Evolutionary conservation across 2,888 invertebrate genomes (phyloP).

Genomic region (Abscondita cerata): DNA sequence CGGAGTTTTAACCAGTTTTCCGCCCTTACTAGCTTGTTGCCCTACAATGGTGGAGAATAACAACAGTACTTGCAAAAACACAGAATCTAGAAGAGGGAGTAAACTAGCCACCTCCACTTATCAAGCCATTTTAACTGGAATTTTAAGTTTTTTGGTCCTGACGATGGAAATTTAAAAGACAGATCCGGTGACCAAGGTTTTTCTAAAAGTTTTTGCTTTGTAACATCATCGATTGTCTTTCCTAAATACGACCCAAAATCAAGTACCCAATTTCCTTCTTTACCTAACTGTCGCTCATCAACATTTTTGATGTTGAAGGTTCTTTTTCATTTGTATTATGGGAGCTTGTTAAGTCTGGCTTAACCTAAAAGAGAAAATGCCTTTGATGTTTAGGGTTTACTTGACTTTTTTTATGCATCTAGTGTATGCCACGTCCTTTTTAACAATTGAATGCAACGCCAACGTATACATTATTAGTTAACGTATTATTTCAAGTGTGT

Average conservation of each 20-base stretch:
- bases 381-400: not conserved
- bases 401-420: not conserved
- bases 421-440: not conserved
- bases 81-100: slow-evolving; percentile 12
- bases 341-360: not conserved
- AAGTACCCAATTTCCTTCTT: not conserved
- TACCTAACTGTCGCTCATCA: no score
- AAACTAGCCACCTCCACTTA: slow-evolving; percentile 7
- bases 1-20: not conserved
- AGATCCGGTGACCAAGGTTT: slow-evolving; percentile 1
- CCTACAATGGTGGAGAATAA: slow-evolving; percentile 1
- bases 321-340: not conserved
- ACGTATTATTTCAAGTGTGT: no score
- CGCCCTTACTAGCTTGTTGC: slow-evolving; percentile 3
- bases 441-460: not conserved
- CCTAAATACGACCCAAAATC: not conserved
- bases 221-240: slow-evolving; percentile 7
- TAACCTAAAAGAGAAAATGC: slow-evolving; percentile 1
- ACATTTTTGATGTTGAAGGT: no score
- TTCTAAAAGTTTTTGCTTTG: not conserved
- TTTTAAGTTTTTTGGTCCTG: not conserved
- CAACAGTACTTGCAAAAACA: slow-evolving; percentile 6
- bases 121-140: not conserved
- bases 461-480: no score
- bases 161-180: slow-evolving; percentile 6